Percentiles rank a stretch among this genome's conserved stretches.
phyloP scores from a whole-genome alignment of 2,888 invertebrate genomes.

The Rhopalosiphum nymphaeae region DNA sequence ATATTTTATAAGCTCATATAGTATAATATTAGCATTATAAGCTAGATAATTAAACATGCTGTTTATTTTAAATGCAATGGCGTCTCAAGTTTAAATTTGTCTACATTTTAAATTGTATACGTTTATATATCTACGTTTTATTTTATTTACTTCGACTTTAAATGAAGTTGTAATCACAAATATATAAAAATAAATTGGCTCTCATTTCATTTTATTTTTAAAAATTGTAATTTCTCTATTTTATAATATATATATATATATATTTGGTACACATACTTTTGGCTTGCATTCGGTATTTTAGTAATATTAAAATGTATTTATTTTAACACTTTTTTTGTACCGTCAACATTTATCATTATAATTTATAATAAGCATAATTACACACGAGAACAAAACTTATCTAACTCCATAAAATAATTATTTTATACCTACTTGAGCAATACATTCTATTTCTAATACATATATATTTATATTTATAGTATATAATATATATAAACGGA shows the following conservation, averaged over 20 bases:
- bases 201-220: constrained; percentile 56
- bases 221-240: constrained; percentile 50
- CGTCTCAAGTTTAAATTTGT: constrained; percentile 45
- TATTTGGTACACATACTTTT: constrained; percentile 37
- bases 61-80: constrained; percentile 53
- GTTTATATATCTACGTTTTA: constrained; percentile 32
- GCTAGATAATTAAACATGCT: constrained; percentile 20
- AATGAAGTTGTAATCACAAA: constrained; percentile 52
- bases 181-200: constrained; percentile 53
- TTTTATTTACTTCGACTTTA: constrained; percentile 51
- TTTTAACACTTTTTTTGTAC: constrained; percentile 29
- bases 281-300: constrained; percentile 55
- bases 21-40: constrained; percentile 37
- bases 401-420: constrained; percentile 15
- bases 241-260: constrained; percentile 25
- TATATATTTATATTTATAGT: not conserved
- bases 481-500: not conserved
- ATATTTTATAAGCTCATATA: constrained; percentile 35
- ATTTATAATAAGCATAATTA: constrained; percentile 25
- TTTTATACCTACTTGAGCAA: not conserved
- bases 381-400: constrained; percentile 1
- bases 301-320: constrained; percentile 48
- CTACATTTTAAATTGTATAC: constrained; percentile 36
- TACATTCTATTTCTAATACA: not conserved
- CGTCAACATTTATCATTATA: constrained; percentile 50